Base-by-base conservation (phyloP, 2,797 vertebrate genomes). In the Neoniphon sammara region DNA sequence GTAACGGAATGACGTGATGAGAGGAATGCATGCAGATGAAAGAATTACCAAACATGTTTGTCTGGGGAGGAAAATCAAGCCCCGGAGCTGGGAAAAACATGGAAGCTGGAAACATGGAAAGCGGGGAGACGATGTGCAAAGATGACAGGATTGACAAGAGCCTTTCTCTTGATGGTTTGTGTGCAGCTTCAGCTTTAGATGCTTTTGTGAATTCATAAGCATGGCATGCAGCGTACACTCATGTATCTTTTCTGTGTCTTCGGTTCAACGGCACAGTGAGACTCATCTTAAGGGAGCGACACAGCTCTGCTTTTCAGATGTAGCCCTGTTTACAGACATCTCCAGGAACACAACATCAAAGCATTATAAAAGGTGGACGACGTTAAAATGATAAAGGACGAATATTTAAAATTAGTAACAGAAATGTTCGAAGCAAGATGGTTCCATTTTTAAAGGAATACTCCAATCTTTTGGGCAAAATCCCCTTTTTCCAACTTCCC, bases 21-120 rank as follows among this genome's bases (percentile, higher is more conserved):
- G 73, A 75, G 46, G 30, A 79, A 77, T 49, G 15, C 65, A 46
- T 68, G 64, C 47, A 86, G 69, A 82, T 81, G 74, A 84, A 82
- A 82, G 56, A 61, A 84, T 78, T 72, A 56, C 44, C 25, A 31
- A 73, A 18, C n/a, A 55, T 63, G 61, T 67, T 79, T 73, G 61
- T 72, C 69, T 55, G 67, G 36, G n/a, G 57, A 69, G 59, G 25
- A 75, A 70, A 78, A 54, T 76, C 44, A 27, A 49, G 57, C 4
- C 27, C 34, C 34, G 17, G 7, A 18, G 11, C 56, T 58, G 44
- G 18, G 14, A 14, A 30, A 27, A 64, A 56, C 20, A 60, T 59
- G 20, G 39, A 42, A 31, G 34, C 44, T 8, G 12, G 23, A 55
- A 69, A 27, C n/a, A 79, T 64, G 70, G 67, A 58, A 75, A 31